These are phyloP conservation scores for Fissipunctia ypsillon DNA, from an alignment of 2,888 invertebrate genomes.

Conservation along the genomic window DNA sequence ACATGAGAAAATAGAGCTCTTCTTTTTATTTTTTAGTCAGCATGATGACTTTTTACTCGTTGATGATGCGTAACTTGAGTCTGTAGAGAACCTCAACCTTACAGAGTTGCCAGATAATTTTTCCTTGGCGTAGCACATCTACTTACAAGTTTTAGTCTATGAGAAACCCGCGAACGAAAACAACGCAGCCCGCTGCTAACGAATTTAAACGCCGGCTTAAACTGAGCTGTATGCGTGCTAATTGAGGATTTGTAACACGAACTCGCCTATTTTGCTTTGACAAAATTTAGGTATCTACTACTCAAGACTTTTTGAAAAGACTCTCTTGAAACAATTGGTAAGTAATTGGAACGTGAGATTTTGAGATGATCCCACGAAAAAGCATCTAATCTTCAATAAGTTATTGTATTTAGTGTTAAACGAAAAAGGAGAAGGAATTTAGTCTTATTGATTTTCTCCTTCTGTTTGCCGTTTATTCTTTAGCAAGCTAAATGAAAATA, in stretches of 20 bases:
- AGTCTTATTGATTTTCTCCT: background rate
- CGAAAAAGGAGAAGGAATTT: background rate
- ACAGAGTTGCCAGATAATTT: background rate
- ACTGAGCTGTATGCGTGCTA: constrained; percentile 86
- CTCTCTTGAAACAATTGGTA: constrained; percentile 34
- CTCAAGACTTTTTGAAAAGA: constrained; percentile 51
- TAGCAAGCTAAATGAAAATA: background rate
- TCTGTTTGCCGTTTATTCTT: background rate
- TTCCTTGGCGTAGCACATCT: constrained; percentile 19
- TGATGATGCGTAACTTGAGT: background rate
- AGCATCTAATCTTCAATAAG: background rate
- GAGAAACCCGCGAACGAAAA: constrained; percentile 76
- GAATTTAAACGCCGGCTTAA: constrained; percentile 90
- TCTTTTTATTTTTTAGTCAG: background rate
- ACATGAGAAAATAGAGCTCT: background rate
- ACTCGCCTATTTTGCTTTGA: constrained; percentile 80
- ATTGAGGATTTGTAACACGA: constrained; percentile 89
- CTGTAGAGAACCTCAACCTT: background rate
- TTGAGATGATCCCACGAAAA: background rate
- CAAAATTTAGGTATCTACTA: constrained; percentile 60
- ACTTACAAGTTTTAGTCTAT: constrained; percentile 72
- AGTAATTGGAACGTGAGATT: constrained; percentile 45
- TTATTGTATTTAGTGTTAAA: background rate
- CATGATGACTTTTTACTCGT: background rate
- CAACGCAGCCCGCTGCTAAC: constrained; percentile 85